These are phyloP conservation scores for Glaucidium brasilianum DNA, from an alignment of 2,113 vertebrate species.

Conservation along the genomic window DNA sequence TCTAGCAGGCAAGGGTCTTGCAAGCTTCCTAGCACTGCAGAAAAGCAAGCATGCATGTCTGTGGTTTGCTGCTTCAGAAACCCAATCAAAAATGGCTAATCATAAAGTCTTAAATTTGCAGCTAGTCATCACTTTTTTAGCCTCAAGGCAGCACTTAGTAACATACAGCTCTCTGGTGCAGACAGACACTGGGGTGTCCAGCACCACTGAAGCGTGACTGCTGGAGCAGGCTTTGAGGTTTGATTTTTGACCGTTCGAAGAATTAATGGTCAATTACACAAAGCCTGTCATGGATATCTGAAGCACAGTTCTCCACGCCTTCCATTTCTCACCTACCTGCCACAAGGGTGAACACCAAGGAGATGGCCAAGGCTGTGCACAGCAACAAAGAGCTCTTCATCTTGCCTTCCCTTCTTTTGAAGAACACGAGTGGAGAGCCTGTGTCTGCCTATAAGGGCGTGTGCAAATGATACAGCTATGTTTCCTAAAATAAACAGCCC, in stretches of 20 bases:
- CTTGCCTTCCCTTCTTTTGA: constrained; percentile 63
- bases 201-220: neutral
- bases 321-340: constrained; percentile 68
- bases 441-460: constrained; percentile 55
- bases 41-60: neutral
- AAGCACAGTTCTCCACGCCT: neutral
- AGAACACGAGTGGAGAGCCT: constrained; percentile 7
- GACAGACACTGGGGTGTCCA: neutral
- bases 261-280: neutral
- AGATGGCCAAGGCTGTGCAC: constrained; percentile 39
- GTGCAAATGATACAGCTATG: constrained; percentile 58
- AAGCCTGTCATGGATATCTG: neutral
- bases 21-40: neutral
- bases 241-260: neutral
- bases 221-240: neutral
- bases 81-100: neutral
- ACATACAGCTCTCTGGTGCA: neutral
- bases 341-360: constrained; percentile 54
- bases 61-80: neutral
- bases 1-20: neutral
- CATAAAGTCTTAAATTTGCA: neutral
- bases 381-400: constrained; percentile 69
- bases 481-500: constrained; percentile 73
- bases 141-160: neutral
- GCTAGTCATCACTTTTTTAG: neutral